Conservation (phyloP, 2,888 invertebrate species). For the Didymodactylos carnosus region DNA sequence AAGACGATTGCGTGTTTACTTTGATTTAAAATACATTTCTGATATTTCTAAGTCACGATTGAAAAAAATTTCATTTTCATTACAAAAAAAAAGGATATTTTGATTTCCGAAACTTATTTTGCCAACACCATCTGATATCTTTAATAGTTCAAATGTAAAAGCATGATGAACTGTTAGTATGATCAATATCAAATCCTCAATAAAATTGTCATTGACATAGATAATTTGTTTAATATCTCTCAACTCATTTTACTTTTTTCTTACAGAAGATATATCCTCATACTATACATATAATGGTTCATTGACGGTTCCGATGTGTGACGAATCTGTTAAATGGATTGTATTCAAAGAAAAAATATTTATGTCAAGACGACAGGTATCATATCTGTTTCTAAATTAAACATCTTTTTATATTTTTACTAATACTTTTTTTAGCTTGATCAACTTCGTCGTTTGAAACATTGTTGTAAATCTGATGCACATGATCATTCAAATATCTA, state of each 20-base stretch:
- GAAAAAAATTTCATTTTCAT: too few relatives aligned
- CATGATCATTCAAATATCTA: background rate
- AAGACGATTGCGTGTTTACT: too few relatives aligned
- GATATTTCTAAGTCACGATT: too few relatives aligned
- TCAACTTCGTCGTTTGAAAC: conserved; percentile 1
- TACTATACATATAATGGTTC: conserved; percentile 13
- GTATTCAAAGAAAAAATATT: background rate
- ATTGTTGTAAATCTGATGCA: background rate
- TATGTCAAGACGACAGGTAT: conserved; percentile 6
- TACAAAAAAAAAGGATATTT: too few relatives aligned
- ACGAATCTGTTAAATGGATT: conserved; percentile 5
- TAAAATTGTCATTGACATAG: too few relatives aligned
- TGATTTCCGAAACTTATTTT: too few relatives aligned
- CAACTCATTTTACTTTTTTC: background rate
- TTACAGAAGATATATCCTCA: background rate
- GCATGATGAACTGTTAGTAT: too few relatives aligned
- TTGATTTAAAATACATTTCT: too few relatives aligned
- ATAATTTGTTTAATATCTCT: too few relatives aligned
- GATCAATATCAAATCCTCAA: too few relatives aligned
- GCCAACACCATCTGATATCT: too few relatives aligned
- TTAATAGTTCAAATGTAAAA: too few relatives aligned
- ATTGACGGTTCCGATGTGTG: conserved; percentile 9
- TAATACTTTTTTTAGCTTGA: background rate
- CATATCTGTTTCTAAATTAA: background rate
- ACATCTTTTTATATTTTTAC: background rate